Base-by-base conservation (phyloP, 2,797 vertebrate species). In the Crax fasciolata region DNA sequence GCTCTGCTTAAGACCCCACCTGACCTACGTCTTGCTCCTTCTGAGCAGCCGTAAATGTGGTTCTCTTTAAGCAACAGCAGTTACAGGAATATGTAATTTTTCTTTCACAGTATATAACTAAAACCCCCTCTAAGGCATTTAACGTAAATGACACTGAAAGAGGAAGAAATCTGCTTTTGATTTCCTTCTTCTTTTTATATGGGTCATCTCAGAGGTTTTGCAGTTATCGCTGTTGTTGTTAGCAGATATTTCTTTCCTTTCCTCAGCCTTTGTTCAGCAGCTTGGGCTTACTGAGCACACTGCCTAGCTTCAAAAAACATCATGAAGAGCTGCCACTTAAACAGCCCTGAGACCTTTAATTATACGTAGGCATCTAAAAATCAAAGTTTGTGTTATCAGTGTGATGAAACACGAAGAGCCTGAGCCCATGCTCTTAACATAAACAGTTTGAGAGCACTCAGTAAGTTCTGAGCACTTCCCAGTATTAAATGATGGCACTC, bases 11-110 rank as follows among this genome's bases (percentile, higher is more conserved):
- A 84, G 76, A 38, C n/a, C 38, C 21, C 52, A 32, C 57, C 72
- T 87, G 66, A 93, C 87, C 84, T 84, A 85, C 89, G 38, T 51
- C 32, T 79, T 10, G 3, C 32, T 87, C 20, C 52, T 77, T 73
- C 70, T 8, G 54, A 95, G 75, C 51, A 89, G 77, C 16, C 20
- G 55, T n/a, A 63, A 79, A 68, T 19, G 67, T 30, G 28, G 49
- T 57, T 59, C 71, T 86, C 55, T 4, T 7, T 38, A 88, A 65
- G 71, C 43, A 79, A 61, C 6, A 52, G 30, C 77, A 25, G 59
- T 74, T 92, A 82, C 35, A 49, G 48, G 59, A 96, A 78, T 32
- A 91, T 24, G 7, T 66, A 72, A 93, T 92, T 93, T 82, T 90
- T 55, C 23, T 85, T 92, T 80, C 75, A 32, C 51, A 11, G 6